Base-by-base conservation (phyloP, 1,140 invertebrate genomes). In the Zaprionus nigranus region DNA sequence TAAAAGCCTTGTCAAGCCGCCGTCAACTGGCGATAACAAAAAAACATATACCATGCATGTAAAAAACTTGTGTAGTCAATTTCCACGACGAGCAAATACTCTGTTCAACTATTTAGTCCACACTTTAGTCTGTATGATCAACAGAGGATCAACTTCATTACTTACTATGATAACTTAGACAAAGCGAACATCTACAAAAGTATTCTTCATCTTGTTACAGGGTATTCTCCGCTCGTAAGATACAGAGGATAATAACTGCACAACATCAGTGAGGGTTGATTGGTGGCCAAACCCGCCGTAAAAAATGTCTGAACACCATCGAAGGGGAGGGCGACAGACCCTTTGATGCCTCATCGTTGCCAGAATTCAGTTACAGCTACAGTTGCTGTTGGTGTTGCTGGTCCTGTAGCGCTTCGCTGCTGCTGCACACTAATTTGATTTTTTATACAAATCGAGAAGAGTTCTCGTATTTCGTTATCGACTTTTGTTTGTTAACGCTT, bases 401-500 rank as follows among this genome's bases (percentile, higher is more conserved):
- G 12, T 68, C 22, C 54, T 38, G 28, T 24, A 38, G 56, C 36
- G 49, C 20, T 65, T 30, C 76, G 79, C 53, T 79, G 73, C 56
- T 53, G 68, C 63, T 79, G 80, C 70, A 68, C 80, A 88, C 83
- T 87, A 87, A 87, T 87, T 87, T 83, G 74, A 87, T 88, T 88
- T 88, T 87, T 81, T 81, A 75, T 76, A 84, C 85, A 87, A 88
- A 83, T 87, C 84, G 83, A 78, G 53, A 66, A 56, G 58, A 68
- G 28, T 63, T 72, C 80, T 88, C 70, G 79, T 75, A 88, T 88
- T 88, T 88, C 85, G 81, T 88, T 87, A 87, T 87, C 81, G 84
- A 83, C 81, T 87, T 87, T 88, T 87, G 84, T 87, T 87, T 88
- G 81, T 84, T 84, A 87, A 81, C 84, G 84, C 84, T 87, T 88